Evolutionary conservation across 2,797 vertebrate species (phyloP).

Genomic region (Siniperca obscura): DNA sequence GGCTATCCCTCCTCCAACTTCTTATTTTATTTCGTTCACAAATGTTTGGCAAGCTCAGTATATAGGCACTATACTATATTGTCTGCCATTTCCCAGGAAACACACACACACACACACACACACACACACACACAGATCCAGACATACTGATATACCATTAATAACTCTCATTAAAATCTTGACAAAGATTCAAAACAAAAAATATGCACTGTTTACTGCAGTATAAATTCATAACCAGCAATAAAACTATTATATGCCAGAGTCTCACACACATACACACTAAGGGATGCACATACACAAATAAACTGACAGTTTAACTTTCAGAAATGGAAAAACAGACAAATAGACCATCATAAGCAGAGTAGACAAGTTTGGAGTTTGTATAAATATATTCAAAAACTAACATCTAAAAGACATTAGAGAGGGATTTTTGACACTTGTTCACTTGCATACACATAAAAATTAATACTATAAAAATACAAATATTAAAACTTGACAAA

Average conservation of each 20-base stretch:
- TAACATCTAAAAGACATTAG: constrained; percentile 29
- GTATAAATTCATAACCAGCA: constrained; percentile 32
- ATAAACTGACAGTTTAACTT: constrained; percentile 38
- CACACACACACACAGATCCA: constrained; percentile 12
- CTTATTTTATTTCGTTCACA: constrained; percentile 50
- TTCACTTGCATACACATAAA: constrained; percentile 26
- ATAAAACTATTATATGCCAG: constrained; percentile 38
- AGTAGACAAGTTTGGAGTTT: constrained; percentile 6
- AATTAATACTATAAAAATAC: constrained; percentile 1
- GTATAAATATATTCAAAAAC: constrained; percentile 35
- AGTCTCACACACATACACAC: constrained; percentile 31
- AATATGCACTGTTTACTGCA: constrained; percentile 3
- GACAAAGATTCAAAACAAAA: constrained; percentile 3
- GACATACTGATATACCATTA: constrained; percentile 21
- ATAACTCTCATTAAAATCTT: constrained; percentile 35
- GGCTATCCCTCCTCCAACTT: constrained; percentile 53
- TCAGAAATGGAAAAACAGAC: constrained; percentile 26
- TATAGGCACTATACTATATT: constrained; percentile 36
- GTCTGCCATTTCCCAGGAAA: constrained; percentile 9
- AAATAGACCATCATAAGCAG: constrained; percentile 35
- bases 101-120: constrained; percentile 28
- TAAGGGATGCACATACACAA: constrained; percentile 1
- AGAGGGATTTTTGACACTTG: constrained; percentile 30
- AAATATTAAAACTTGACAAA: constrained; percentile 1
- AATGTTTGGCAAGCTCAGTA: constrained; percentile 56